Percentiles rank a stretch among this genome's conserved stretches.
Conservation (phyloP, 1,140 invertebrate species). For the Lasioglossum baleicum region DNA sequence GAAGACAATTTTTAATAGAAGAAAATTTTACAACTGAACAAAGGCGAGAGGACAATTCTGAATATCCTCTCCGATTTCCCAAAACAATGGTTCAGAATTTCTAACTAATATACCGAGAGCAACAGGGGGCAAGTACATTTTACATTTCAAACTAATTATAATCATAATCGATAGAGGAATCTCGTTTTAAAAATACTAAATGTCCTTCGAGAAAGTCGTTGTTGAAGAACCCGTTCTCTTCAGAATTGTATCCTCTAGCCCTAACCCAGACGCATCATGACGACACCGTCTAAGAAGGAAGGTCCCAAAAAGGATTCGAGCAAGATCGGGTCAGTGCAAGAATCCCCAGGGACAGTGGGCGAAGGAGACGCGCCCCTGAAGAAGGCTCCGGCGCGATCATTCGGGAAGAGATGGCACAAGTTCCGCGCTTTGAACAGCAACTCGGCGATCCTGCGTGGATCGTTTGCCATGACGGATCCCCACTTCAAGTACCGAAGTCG, state of each 20-base stretch:
- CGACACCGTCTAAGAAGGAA: not conserved
- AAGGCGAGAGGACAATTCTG: not conserved
- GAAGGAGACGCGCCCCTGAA: slow-evolving; percentile 30
- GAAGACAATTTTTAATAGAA: not conserved
- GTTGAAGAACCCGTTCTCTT: no score
- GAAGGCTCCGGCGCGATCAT: not conserved
- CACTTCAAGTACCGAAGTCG: slow-evolving; percentile 70
- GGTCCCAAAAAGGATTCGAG: no score
- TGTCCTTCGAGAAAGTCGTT: no score
- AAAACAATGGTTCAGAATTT: not conserved
- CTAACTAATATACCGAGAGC: not conserved
- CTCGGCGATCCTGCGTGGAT: slow-evolving; percentile 63
- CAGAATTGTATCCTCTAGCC: no score
- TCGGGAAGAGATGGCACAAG: slow-evolving; percentile 63
- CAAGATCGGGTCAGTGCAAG: no score
- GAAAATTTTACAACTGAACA: slow-evolving; percentile 19
- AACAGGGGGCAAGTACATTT: not conserved
- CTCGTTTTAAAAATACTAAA: no score
- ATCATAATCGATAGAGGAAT: not conserved
- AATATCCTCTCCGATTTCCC: not conserved
- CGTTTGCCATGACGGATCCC: slow-evolving; percentile 58
- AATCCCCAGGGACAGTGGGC: slow-evolving; percentile 18
- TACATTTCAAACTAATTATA: not conserved
- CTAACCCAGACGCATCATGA: slow-evolving; percentile 1
- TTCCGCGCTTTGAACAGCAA: slow-evolving; percentile 58